These are phyloP conservation scores for Gymnodraco acuticeps DNA, from an alignment of 2,797 vertebrate genomes.

Conservation along the genomic window DNA sequence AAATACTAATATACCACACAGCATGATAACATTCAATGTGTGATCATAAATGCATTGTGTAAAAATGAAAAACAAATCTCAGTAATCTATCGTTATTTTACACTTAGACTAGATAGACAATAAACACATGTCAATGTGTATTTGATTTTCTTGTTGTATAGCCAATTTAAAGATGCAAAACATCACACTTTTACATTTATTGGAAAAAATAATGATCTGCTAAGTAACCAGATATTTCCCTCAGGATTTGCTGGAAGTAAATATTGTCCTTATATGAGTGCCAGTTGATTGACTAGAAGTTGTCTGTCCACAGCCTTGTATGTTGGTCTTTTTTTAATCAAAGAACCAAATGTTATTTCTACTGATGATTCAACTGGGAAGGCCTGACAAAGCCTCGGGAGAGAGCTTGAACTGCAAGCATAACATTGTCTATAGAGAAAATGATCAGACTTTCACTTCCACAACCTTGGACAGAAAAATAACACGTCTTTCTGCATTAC, in stretches of 20 bases:
- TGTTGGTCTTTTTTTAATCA: neutral
- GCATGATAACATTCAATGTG: neutral
- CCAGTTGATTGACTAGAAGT: neutral
- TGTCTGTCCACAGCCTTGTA: neutral
- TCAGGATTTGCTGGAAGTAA: neutral
- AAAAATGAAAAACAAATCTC: neutral
- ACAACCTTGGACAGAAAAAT: constrained; percentile 16
- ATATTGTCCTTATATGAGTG: neutral
- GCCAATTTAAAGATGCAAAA: neutral
- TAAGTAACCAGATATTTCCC: neutral
- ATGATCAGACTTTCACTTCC: constrained; percentile 10
- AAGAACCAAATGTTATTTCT: constrained; percentile 7
- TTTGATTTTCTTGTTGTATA: neutral
- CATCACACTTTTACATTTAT: neutral
- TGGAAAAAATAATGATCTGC: neutral
- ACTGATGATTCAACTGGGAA: neutral
- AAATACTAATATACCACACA: neutral
- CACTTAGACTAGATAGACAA: neutral
- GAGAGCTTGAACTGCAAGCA: neutral
- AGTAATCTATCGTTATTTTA: neutral
- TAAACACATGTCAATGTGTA: neutral
- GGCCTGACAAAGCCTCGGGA: neutral
- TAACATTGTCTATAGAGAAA: constrained; percentile 3
- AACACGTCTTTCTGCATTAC: constrained; percentile 3
- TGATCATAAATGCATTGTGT: neutral